Base-by-base conservation (phyloP, 2,888 invertebrate species). In the Eumerus sabulonum region DNA sequence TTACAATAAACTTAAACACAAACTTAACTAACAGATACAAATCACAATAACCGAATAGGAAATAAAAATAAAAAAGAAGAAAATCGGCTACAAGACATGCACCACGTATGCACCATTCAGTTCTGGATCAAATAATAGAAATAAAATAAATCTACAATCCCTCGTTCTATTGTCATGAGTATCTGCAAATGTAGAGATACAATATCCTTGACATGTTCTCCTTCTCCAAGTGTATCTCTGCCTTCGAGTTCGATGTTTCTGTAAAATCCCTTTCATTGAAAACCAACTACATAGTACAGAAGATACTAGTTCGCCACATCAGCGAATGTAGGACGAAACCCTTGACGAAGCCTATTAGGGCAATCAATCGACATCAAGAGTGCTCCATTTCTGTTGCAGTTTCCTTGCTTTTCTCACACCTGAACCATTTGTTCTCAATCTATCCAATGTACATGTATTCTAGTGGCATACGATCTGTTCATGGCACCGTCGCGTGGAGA, bases 1-100 rank as follows among this genome's bases (percentile, higher is more conserved):
- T 11, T 38, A 50, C 17, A 5, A 35, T 12, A 36, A 17, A 27
- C n/a, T n/a, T n/a, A 40, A 40, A 5, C 16, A 11, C 45, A 64
- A 51, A 59, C 59, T 42, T 42, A 72, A 54, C 53, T 59, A 54
- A 62, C 9, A 42, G 54, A 54, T n/a, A 70, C 45, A 77, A 72
- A 77, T 77, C 77, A 77, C 77, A 77, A 68, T 68, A 63, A 67
- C 67, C 36, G 53, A 70, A 76, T 51, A 63, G 36, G 53, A 9
- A 16, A 40, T 1, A 40, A 40, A 27, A 27, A 27, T 4, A 7
- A 27, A 27, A 27, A 27, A 27, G 27, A 4, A 27, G 27, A 27
- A 27, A n/a, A n/a, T n/a, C n/a, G n/a, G n/a, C n/a, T n/a, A 27
- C 27, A 27, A 27, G 2, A 27, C 27, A 27, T 27, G 7, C 27